phyloP scores from a whole-genome alignment of 1,140 invertebrate species.

The Nasonia vitripennis region DNA sequence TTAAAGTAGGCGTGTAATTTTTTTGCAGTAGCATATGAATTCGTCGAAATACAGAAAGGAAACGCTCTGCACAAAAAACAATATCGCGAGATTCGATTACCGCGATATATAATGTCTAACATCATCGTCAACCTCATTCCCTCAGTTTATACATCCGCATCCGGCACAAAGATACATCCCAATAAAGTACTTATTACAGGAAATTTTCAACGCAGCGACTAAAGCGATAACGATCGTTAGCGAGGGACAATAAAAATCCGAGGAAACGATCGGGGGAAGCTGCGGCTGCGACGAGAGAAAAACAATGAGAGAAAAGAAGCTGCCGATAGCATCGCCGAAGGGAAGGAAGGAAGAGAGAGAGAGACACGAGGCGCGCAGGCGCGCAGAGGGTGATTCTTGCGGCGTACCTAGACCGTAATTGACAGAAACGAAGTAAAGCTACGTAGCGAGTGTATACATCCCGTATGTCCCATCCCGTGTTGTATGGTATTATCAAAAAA shows the following conservation, averaged over 20 bases:
- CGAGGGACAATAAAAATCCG: conserved; percentile 20
- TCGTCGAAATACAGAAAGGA: too few relatives aligned
- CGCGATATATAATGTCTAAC: too few relatives aligned
- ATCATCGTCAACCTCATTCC: too few relatives aligned
- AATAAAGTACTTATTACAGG: conserved; percentile 43
- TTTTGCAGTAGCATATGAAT: too few relatives aligned
- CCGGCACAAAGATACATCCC: not conserved
- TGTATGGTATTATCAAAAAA: too few relatives aligned
- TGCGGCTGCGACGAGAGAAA: not conserved
- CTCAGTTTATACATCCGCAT: too few relatives aligned
- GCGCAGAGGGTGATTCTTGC: conserved; percentile 72
- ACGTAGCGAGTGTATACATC: conserved; percentile 4
- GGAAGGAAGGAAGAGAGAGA: conserved; percentile 22
- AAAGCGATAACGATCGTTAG: conserved; percentile 41
- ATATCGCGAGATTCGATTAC: too few relatives aligned
- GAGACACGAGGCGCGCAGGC: conserved; percentile 31
- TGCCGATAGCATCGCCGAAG: conserved; percentile 38
- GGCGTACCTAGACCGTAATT: conserved; percentile 72
- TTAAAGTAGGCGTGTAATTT: too few relatives aligned
- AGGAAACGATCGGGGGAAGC: conserved; percentile 28
- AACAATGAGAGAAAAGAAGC: conserved; percentile 38
- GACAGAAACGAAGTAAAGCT: conserved; percentile 73
- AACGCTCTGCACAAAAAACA: too few relatives aligned
- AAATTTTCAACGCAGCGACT: conserved; percentile 3
- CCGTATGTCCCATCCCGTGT: too few relatives aligned